Evolutionary conservation across 2,113 vertebrate genomes (phyloP).

Genomic region (Heteronetta atricapilla): DNA sequence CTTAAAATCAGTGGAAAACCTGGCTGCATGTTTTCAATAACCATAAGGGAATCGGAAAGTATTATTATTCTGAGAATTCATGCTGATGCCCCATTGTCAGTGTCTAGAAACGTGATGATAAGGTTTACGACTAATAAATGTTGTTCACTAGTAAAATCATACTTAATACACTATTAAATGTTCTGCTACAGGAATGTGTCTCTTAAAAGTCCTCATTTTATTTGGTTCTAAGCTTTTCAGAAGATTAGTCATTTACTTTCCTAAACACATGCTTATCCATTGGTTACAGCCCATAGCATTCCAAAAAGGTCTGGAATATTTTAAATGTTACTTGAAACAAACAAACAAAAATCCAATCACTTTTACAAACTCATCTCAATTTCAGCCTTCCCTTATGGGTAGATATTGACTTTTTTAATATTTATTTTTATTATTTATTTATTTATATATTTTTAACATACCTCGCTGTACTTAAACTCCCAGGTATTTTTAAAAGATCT

Average conservation of each 20-base stretch:
- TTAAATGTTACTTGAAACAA: not conserved
- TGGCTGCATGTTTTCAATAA: not conserved
- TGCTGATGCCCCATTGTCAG: not conserved
- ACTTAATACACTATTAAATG: not conserved
- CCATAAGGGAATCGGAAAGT: not conserved
- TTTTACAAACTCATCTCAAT: not conserved
- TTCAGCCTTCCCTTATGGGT: not conserved
- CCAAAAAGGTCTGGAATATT: not conserved
- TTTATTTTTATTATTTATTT: not conserved
- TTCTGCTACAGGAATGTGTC: not conserved
- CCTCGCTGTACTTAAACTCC: not conserved
- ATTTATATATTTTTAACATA: not conserved
- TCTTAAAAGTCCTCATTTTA: not conserved
- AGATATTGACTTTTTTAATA: not conserved
- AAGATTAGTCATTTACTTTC: not conserved
- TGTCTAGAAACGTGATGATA: not conserved
- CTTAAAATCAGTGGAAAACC: not conserved
- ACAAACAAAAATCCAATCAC: rapidly evolving
- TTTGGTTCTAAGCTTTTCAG: not conserved
- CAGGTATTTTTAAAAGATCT: not conserved
- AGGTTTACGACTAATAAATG: not conserved
- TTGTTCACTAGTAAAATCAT: not conserved
- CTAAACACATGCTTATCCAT: not conserved
- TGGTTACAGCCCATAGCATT: not conserved
- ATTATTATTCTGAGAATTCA: not conserved